Percentiles rank a stretch among this genome's conserved stretches.
Evolutionary conservation across 2,113 vertebrate genomes (phyloP).

Genomic region (Orthonyx spaldingii): DNA sequence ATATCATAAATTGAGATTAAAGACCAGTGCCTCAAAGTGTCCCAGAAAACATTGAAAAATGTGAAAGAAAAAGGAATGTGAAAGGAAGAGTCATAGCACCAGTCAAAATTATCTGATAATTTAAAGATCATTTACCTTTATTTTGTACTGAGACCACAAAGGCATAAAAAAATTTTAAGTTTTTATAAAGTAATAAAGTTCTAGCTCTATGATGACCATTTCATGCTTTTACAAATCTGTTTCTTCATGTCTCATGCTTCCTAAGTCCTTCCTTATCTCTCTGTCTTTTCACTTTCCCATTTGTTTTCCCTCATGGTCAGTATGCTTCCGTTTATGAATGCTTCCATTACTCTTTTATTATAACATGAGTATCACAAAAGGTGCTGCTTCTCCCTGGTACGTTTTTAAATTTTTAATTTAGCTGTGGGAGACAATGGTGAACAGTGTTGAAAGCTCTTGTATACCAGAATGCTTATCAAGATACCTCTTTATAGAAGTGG

Average conservation of each 20-base stretch:
- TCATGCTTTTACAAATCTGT: not conserved
- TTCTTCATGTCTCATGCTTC: not conserved
- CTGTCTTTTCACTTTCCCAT: not conserved
- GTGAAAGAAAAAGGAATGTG: not conserved
- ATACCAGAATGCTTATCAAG: not conserved
- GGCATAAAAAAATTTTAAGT: not conserved
- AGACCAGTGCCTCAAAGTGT: not conserved
- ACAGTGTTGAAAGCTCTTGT: not conserved
- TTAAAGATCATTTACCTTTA: not conserved
- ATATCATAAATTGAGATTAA: not conserved
- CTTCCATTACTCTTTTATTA: not conserved
- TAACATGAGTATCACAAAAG: not conserved
- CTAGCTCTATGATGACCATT: not conserved
- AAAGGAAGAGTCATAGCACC: not conserved
- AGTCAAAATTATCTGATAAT: not conserved
- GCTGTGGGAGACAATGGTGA: not conserved
- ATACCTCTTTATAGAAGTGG: not conserved
- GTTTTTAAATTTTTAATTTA: not conserved
- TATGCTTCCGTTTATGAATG: not conserved
- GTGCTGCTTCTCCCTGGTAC: not conserved
- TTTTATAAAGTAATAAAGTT: not conserved
- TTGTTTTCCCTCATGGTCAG: not conserved
- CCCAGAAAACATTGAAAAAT: not conserved
- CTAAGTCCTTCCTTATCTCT: not conserved
- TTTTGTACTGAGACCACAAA: not conserved